Base-by-base conservation (phyloP, 2,888 invertebrate species). In the Nasonia oneida region DNA sequence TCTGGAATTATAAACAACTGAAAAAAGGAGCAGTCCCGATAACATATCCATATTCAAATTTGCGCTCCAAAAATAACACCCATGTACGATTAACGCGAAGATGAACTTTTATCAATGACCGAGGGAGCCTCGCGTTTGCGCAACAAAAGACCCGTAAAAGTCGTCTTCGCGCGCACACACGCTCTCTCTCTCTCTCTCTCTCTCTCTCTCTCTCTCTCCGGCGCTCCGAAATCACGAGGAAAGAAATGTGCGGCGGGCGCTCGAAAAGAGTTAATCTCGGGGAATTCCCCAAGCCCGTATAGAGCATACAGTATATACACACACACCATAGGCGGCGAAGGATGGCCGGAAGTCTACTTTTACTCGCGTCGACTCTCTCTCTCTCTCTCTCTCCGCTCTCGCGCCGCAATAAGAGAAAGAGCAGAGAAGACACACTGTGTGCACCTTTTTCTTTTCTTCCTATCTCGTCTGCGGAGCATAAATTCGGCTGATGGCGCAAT, bases 311-410 rank as follows among this genome's bases (percentile, higher is more conserved):
- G 37, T 37, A 37, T 37, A 37, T 37, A 8, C 2, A n/a, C 18
- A 6, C 57, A 18, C 18, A 53, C 57, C 57, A n/a, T 61, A 61
- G 3, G 23, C 23, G 73, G n/a, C 81, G 84, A 85, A 86, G 86
- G 86, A 87, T 82, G 87, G 84, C 82, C 86, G 87, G 87, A 87
- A 87, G 86, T 87, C 84, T 86, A 82, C 85, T 85, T 87, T 83
- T 85, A 85, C 85, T 83, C 53, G 57, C 18, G 23, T 1, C 33
- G 53, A 81, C 77, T 84, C 78, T 85, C 81, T 64, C 67, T 18
- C 57, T 18, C 37, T 4, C 3, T 64, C 67, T 18, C 57, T 18
- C 37, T 4, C 3, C 4, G 37, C 37, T 4, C 23, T 29, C 75
- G 14, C 77, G 1, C 23, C 33, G 39, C 53, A 76, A 76, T 47